Evolutionary conservation across 2,113 vertebrate genomes (phyloP), one percentile per base, ranked within the genome.

Genomic region (Geococcyx californianus): DNA sequence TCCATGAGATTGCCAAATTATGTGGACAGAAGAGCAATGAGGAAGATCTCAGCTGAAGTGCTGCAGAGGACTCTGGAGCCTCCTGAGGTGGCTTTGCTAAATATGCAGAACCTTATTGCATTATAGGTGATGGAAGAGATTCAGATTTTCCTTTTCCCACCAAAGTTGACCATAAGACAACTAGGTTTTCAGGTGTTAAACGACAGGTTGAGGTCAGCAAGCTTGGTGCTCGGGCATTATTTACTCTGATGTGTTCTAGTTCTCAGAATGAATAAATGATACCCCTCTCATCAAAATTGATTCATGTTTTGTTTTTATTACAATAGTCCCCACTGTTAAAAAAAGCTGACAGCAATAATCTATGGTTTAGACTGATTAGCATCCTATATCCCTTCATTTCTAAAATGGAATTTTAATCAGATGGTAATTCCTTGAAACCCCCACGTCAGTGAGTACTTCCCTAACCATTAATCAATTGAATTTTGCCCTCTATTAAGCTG

Each of bases 391-490:
- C 95, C 69, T 96, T 96, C 89, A 96, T 97, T 97, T 97, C 81
- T 95, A 82, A 96, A 96, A 96, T 97, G 95, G 89, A 97, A 97
- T 97, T 96, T 97, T 97, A 97, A 97, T 97, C 95, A 90, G 94
- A 94, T 91, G 95, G 86, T 88, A 95, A 95, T 96, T 96, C 92
- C 96, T 97, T 95, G 95, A 97, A 97, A 89, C 66, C 73, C 91
- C 73, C 66, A 69, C 1, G 5, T 95, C 94, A 94, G 54, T 92
- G 84, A 95, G 40, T 91, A 80, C 93, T 96, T 96, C 90, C 42
- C 73, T 93, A 91, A 90, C 79, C 81, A 96, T 97, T 95, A 97
- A 97, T 97, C 96, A 97, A 93, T 94, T 96, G 90, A 93, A 94
- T 96, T 96, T 96, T 87, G 69, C 80, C 93, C 77, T 93, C 66